These are phyloP conservation scores for Drosophila simulans DNA, from an alignment of 1,140 invertebrate species.

Conservation along the genomic window DNA sequence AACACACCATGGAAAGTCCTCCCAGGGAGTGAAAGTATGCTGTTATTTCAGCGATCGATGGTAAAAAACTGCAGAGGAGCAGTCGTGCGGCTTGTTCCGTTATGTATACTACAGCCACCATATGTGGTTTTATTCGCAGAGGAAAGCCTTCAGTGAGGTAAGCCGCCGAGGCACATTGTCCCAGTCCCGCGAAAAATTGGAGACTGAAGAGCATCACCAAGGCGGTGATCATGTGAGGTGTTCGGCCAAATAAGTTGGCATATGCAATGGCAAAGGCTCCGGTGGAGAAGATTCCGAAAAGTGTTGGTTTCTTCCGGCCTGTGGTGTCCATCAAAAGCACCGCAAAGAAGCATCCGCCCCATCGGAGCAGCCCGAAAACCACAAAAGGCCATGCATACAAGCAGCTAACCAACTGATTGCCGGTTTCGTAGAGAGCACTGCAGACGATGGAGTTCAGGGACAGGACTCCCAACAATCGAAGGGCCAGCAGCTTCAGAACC, in stretches of 20 bases:
- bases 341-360: slow-evolving; percentile 49
- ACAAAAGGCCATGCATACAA: slow-evolving; percentile 65
- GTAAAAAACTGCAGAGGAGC: slow-evolving; percentile 41
- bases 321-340: slow-evolving; percentile 58
- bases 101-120: slow-evolving; percentile 58
- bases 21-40: slow-evolving; percentile 62
- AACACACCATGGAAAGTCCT: slow-evolving; percentile 54
- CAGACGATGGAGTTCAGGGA: slow-evolving; percentile 56
- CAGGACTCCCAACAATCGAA: slow-evolving; percentile 52
- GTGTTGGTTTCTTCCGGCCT: slow-evolving; percentile 65
- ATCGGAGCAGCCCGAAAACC: slow-evolving; percentile 56
- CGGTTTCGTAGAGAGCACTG: slow-evolving; percentile 41
- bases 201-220: slow-evolving; percentile 56
- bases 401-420: slow-evolving; percentile 21
- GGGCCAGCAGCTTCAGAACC: slow-evolving; percentile 52
- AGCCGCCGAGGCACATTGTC: slow-evolving; percentile 58
- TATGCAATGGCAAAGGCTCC: slow-evolving; percentile 61
- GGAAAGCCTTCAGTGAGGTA: slow-evolving; percentile 78
- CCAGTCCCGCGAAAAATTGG: slow-evolving; percentile 62
- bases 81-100: slow-evolving; percentile 54
- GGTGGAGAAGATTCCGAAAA: slow-evolving; percentile 58
- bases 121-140: slow-evolving; percentile 57
- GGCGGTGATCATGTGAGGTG: slow-evolving; percentile 40
- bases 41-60: slow-evolving; percentile 8
- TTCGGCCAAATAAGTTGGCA: slow-evolving; percentile 41